Evolutionary conservation across 2,797 vertebrate genomes (phyloP).

Genomic region (Sebastes glaucus): DNA sequence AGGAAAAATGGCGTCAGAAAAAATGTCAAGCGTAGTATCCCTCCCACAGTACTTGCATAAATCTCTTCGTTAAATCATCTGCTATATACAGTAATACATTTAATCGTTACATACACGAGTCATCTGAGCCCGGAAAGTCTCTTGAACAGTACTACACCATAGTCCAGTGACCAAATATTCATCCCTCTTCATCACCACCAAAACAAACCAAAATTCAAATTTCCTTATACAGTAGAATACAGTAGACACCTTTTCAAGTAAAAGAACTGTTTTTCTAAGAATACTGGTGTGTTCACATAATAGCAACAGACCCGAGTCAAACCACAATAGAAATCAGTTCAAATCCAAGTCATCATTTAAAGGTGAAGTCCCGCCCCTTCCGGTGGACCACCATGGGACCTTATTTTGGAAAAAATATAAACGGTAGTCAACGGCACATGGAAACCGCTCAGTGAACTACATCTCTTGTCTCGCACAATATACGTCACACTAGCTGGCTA

Average conservation of each 20-base stretch:
- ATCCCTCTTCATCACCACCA: slow-evolving; percentile 28
- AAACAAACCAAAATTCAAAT: slow-evolving; percentile 41
- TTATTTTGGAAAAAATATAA: no score
- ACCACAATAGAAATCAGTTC: slow-evolving; percentile 15
- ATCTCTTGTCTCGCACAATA: no score
- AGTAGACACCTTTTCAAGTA: slow-evolving; percentile 73
- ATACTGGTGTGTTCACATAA: slow-evolving; percentile 56
- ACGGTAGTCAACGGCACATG: no score
- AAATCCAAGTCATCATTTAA: background rate
- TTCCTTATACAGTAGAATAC: slow-evolving; percentile 70
- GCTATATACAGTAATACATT: slow-evolving; percentile 75
- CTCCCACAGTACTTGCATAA: slow-evolving; percentile 73
- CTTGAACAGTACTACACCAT: slow-evolving; percentile 39
- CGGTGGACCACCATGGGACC: no score
- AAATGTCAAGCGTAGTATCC: slow-evolving; percentile 39
- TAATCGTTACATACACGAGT: slow-evolving; percentile 40
- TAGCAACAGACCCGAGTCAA: slow-evolving; percentile 46
- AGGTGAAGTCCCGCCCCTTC: no score
- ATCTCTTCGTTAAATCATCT: slow-evolving; percentile 74
- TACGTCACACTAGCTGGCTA: no score
- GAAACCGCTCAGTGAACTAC: no score
- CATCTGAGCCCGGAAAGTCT: slow-evolving; percentile 30
- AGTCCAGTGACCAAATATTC: slow-evolving; percentile 30
- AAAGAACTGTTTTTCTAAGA: slow-evolving; percentile 61
- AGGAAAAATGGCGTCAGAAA: slow-evolving; percentile 40